These are phyloP conservation scores for Tolmerus cingulatus DNA, from an alignment of 2,888 invertebrate genomes.

Conservation along the genomic window DNA sequence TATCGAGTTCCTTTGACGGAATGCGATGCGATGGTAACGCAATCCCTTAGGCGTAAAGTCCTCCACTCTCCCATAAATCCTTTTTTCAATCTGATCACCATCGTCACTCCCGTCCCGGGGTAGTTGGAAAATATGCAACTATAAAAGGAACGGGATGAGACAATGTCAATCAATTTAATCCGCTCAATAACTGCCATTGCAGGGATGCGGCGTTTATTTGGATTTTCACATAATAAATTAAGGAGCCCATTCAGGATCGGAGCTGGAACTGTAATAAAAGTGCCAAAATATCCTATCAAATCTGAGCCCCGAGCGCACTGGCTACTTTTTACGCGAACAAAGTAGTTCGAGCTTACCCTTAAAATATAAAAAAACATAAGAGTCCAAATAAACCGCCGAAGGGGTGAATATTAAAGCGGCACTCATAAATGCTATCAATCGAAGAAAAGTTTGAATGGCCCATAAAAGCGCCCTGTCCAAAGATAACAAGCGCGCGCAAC, in stretches of 20 bases:
- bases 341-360: constrained; percentile 29
- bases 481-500: constrained; percentile 39
- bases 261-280: constrained; percentile 9
- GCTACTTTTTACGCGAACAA: background rate
- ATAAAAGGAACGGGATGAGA: constrained; percentile 11
- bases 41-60: constrained; percentile 35
- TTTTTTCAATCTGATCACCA: constrained; percentile 33
- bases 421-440: constrained; percentile 41
- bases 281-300: constrained; percentile 29
- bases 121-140: constrained; percentile 16
- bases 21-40: constrained; percentile 15
- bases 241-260: constrained; percentile 1
- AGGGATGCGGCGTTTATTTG: constrained; percentile 19
- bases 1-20: constrained; percentile 37
- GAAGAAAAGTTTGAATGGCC: constrained; percentile 18
- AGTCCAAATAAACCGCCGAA: constrained; percentile 28
- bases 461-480: constrained; percentile 5
- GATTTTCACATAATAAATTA: constrained; percentile 43
- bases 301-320: background rate
- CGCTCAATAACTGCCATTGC: constrained; percentile 14
- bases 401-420: constrained; percentile 43
- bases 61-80: constrained; percentile 20
- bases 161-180: constrained; percentile 40
- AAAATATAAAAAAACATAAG: constrained; percentile 4
- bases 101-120: background rate